Base-by-base conservation (phyloP, 2,888 invertebrate genomes). In the Isotomurus palustris region DNA sequence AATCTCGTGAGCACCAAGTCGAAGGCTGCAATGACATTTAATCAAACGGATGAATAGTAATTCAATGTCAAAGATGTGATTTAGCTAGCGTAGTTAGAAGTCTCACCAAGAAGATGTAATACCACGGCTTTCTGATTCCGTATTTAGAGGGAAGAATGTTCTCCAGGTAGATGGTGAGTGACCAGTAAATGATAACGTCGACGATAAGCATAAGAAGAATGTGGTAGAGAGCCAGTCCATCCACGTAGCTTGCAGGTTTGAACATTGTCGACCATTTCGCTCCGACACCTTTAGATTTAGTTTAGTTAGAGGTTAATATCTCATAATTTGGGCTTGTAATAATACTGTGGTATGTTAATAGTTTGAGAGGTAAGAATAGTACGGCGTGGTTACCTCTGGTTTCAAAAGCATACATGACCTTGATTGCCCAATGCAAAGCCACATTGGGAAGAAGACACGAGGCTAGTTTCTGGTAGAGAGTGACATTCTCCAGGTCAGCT, bases 111-210 rank as follows among this genome's bases (percentile, higher is more conserved):
- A 81, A 77, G 1, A 82, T 74, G 73, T 86, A 87, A 68, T 82
- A 78, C 78, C 82, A 83, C 0, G 83, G 82, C 66, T 81, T 78
- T 2, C 85, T 81, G 2, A 85, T 79, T 0, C 88, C 88, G 68
- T 82, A 85, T 27, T 82, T 79, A 3, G 87, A 87, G 0, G 88
- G 88, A 66, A 76, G 76, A 25, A 82, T 76, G 19, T 77, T 77
- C 71, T 84, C 84, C 45, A 85, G 73, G 71, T 85, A 85, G 75
- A 82, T 79, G 2, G 84, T 79, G 25, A 84, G 57, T n/a, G 80
- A 24, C 40, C 77, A 71, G 68, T 80, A 82, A 4, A 84, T 45
- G 12, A 80, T 36, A 3, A 75, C 74, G 45, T 68, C 68, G 22
- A 71, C 49, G 14, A 71, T 47, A 10, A 72, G 55, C 61, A 71